Base-by-base conservation (phyloP, 1,140 invertebrate genomes). In the Pseudomyrmex flavicornis region DNA sequence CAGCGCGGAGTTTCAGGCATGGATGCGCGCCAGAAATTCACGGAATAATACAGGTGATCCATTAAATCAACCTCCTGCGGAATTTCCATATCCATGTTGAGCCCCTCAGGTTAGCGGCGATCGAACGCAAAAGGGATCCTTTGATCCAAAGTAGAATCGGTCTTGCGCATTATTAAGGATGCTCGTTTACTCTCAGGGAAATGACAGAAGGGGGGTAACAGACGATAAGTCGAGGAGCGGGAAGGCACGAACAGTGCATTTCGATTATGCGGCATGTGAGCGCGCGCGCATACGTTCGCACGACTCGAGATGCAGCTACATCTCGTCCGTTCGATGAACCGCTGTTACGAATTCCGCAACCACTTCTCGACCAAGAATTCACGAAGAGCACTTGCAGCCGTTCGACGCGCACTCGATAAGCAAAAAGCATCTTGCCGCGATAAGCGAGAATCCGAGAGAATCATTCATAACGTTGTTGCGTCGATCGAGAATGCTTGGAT, bases 81-180 rank as follows among this genome's bases (percentile, higher is more conserved):
- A 54, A 88, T 88, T 88, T 88, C 72, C 76, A 88, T 85, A 87
- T 84, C 84, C 66, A 66, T 83, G 63, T 84, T 73, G 58, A 76
- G 59, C 83, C 54, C 79, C 77, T 88, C 88, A 88, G 85, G 85
- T 82, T 75, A 65, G 72, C 58, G 58, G 58, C 56, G 75, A 84
- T 86, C 65, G 75, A 54, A 75, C 62, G 35, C 35, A 26, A 62
- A 22, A 56, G 7, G 61, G 8, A 50, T 48, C 73, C 87, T 88
- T 88, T 88, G 83, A 88, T 88, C 87, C 54, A 22, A 2, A 69
- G 17, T 46, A 68, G 74, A 84, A 84, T 86, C 66, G 66, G 72
- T 82, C 84, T 86, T 86, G 88, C 61, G 79, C 88, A 86, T 89
- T 84, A 86, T 86, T 82, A 79, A 89, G 88, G 87, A 86, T 50